Evolutionary conservation across 2,888 invertebrate species (phyloP), one percentile per base, ranked within the genome.

Genomic region (Napeogenes sylphis): DNA sequence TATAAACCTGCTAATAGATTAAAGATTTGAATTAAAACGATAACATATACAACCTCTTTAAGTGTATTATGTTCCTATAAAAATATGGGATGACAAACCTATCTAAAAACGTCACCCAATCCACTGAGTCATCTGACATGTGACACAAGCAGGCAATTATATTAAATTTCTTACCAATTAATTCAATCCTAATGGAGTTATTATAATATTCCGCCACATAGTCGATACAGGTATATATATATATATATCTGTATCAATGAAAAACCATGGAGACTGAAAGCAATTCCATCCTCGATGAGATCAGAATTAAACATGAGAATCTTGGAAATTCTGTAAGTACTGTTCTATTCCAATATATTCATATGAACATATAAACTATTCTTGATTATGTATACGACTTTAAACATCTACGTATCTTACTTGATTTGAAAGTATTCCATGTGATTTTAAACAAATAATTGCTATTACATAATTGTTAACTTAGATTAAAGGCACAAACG

Each of bases 241-340:
- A 14, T 21, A 30, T 8, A 51, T 30, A 30, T 12, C 51, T 51
- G 51, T 51, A 51, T 30, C 51, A n/a, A 51, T 30, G 13, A 47
- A n/a, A 35, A 57, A 61, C 4, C 8, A 88, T 88, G 87, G 87
- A 85, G 69, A 77, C 78, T 45, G 85, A 83, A 65, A 85, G 81
- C 75, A 78, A 74, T 65, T 75, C 70, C 59, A 69, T 83, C 35
- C 66, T 87, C 62, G 77, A 82, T 69, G 79, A 80, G 71, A 74
- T 86, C 65, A 76, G 78, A 64, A 61, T 77, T 55, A 84, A 81
- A 71, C 82, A 85, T 73, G 82, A 80, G 57, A 80, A 81, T 73
- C 14, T 54, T 4, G 46, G 32, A 6, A 57, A 57, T 57, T 12
- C 64, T 42, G 64, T 64, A 59, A 58, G 61, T 54, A 58, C 2